Base-by-base conservation (phyloP, 2,797 vertebrate genomes). In the Molossus molossus region DNA sequence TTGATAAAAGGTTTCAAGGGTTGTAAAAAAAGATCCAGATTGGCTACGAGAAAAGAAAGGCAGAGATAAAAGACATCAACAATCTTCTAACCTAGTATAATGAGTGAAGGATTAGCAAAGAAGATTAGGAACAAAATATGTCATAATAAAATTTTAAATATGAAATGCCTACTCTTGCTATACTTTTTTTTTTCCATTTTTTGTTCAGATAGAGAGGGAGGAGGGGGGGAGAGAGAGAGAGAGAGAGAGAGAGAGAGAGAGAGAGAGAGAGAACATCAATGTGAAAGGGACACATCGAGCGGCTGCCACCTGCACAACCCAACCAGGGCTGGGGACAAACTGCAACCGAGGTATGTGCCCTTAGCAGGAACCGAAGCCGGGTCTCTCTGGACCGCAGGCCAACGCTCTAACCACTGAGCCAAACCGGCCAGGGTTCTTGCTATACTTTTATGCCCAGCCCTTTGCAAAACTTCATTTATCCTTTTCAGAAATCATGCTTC, bases 401-500 rank as follows among this genome's bases (percentile, higher is more conserved):
- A 33, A 33, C 33, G 33, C 33, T 33, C 33, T 33, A 33, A 33
- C 33, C 33, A 33, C 33, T 33, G 33, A 33, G 33, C 33, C 33
- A 33, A 33, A 33, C 33, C 33, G 33, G 33, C 33, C 33, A 33
- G 33, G 33, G 33, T 33, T 12, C n/a, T 53, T n/a, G 45, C 33
- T 60, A 29, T 9, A 15, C 1, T 81, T 90, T 17, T 14, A 76
- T 10, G 20, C 20, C 3, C 27, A 64, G 37, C 29, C 21, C 25
- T 73, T 67, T 53, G 55, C 21, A 70, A 70, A 84, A 65, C 0
- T 33, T 25, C 29, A 21, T 17, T 40, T 70, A 53, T 55, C 17
- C 45, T 72, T 80, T 77, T 58, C 29, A 37, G 20, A 89, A 95
- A 77, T 23, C 48, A 88, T 77, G 27, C n/a, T 79, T 84, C 62